phyloP scores from a whole-genome alignment of 2,888 invertebrate genomes.

The Drosophila rellima region DNA sequence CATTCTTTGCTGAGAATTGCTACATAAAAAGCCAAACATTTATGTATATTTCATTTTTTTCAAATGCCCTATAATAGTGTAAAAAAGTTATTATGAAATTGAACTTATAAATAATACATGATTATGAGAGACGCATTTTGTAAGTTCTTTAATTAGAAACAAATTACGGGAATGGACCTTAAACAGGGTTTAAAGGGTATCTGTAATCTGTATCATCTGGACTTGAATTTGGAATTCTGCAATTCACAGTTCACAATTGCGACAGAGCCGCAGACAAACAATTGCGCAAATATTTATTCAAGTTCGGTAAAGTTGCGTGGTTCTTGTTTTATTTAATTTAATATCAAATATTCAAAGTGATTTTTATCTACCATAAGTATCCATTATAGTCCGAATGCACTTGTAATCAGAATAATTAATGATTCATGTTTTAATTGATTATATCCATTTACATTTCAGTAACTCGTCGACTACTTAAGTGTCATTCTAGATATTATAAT shows the following conservation, averaged over 20 bases:
- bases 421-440: conserved; percentile 61
- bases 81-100: not conserved
- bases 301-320: conserved; percentile 31
- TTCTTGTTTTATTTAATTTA: conserved; percentile 57
- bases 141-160: not conserved
- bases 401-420: conserved; percentile 61
- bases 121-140: not conserved
- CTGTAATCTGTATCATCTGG: not conserved
- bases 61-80: not conserved
- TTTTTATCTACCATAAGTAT: conserved; percentile 31
- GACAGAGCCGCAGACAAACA: conserved; percentile 59
- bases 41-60: conserved; percentile 5
- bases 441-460: conserved; percentile 44
- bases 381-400: conserved; percentile 31
- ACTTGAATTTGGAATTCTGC: conserved; percentile 16
- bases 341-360: conserved; percentile 54
- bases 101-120: not conserved
- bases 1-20: conserved; percentile 3
- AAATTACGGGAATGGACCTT: no score
- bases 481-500: conserved; percentile 8
- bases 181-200: conserved; percentile 7
- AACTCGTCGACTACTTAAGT: conserved; percentile 25
- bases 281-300: conserved; percentile 67
- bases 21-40: conserved; percentile 3
- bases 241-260: conserved; percentile 47